Base-by-base conservation (phyloP, 2,888 invertebrate species). In the Noctua comes region DNA sequence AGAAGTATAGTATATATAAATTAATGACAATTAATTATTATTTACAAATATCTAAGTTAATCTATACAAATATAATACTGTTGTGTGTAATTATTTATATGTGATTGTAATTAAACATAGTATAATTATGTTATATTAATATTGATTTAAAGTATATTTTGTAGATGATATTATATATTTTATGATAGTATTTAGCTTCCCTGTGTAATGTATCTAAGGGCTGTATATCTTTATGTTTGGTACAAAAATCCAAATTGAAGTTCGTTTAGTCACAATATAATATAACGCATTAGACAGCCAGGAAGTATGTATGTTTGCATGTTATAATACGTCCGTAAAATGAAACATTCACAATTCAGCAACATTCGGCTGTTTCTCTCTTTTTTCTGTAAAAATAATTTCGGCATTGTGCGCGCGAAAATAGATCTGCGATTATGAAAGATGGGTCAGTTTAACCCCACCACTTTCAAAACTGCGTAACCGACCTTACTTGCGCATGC, bases 31-130 rank as follows among this genome's bases (percentile, higher is more conserved):
- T 75, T 68, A 76, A 68, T 77, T 24, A 59, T 70, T 80, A 83
- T 86, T 74, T 65, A 73, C 68, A 71, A 13, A 73, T 80, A 73
- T 79, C 43, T 77, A 81, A 81, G 69, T 87, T 84, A 66, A 79
- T 24, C 16, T 66, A 43, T 70, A 64, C 85, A 81, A 69, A 79
- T 40, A 76, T 80, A 78, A 73, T 88, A 69, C n/a, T 69, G 71
- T 79, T 86, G 83, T 89, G 82, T 89, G 76, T 88, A 79, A 71
- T 74, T 76, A 79, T 85, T 85, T 82, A 82, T 73, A 79, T 79
- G 71, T 68, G 76, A 75, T 87, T 75, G 68, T 64, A 72, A 86
- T 83, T 82, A 65, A 76, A 72, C 13, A 70, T 70, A 72, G 75
- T 81, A 21, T 11, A 51, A 74, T 73, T 57, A 70, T 64, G 21